phyloP scores from a whole-genome alignment of 2,797 vertebrate genomes.

The Danio aesculapii region DNA sequence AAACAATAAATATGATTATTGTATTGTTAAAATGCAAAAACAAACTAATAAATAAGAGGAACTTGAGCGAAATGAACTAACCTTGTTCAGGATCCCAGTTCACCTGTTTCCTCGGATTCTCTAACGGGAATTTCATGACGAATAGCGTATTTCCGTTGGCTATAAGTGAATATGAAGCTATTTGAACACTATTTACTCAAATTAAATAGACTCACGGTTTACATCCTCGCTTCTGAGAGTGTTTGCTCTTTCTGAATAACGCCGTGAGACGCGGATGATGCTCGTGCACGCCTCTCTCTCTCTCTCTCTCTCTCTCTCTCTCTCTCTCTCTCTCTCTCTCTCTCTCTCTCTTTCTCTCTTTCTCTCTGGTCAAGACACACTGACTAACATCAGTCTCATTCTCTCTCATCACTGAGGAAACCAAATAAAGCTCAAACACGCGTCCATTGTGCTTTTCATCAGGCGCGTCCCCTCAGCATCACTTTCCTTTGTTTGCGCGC shows the following conservation, averaged over 20 bases:
- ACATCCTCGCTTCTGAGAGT: constrained; percentile 63
- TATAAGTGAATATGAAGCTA: neutral
- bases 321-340: neutral
- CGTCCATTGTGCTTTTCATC: no score
- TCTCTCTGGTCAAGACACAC: neutral
- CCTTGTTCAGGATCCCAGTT: constrained; percentile 96
- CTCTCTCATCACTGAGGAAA: neutral
- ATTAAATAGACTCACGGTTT: constrained; percentile 67
- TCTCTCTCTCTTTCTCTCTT: constrained; percentile 13
- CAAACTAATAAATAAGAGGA: neutral
- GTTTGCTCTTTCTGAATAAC: neutral
- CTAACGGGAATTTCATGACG: constrained; percentile 99
- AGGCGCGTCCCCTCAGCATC: neutral
- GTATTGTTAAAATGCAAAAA: neutral
- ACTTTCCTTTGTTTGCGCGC: constrained; percentile 28
- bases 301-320: neutral
- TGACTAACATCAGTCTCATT: neutral
- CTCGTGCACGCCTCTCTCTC: constrained; percentile 44
- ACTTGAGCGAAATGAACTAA: constrained; percentile 73
- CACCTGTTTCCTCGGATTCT: constrained; percentile 96
- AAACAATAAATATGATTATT: neutral
- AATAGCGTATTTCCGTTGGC: constrained; percentile 66
- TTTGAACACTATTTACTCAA: neutral
- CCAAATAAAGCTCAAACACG: neutral
- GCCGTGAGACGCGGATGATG: constrained; percentile 14